A percentile compares a stretch with the other conserved stretches of the same genome.
These are phyloP conservation scores for Plecturocebus donacophilus DNA, from an alignment of 2,113 vertebrate species.

Conservation along the genomic window DNA sequence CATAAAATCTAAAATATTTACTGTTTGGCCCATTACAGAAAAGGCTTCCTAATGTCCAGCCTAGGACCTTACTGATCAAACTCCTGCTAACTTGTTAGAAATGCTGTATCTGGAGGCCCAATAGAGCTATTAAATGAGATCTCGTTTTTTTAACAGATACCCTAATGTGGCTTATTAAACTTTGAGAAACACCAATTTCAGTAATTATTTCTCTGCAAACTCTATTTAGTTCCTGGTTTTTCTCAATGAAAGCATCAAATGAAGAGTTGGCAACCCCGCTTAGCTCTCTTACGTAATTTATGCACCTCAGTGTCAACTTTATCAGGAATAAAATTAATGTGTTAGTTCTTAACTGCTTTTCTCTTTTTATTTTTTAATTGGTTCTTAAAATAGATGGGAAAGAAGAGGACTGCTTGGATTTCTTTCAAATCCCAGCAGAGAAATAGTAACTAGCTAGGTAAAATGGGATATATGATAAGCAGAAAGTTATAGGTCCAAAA, in stretches of 20 bases:
- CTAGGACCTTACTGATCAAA: background rate
- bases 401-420: background rate
- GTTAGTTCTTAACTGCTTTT: background rate
- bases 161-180: background rate
- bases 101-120: background rate
- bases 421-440: background rate
- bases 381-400: background rate
- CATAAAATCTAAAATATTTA: background rate
- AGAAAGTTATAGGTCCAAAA: background rate
- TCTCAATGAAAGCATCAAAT: background rate
- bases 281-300: background rate
- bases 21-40: background rate
- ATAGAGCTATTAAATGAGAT: background rate
- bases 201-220: background rate
- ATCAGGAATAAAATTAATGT: background rate
- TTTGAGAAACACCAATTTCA: background rate
- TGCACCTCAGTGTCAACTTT: background rate
- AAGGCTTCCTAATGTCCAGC: background rate
- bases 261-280: background rate
- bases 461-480: background rate
- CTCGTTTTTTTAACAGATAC: background rate
- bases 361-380: background rate
- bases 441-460: background rate
- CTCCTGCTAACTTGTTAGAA: background rate
- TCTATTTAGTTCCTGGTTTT: background rate